Conservation (phyloP, 37 sponge, comb jelly and placozoan genomes). For the Axinella damicornis region DNA sequence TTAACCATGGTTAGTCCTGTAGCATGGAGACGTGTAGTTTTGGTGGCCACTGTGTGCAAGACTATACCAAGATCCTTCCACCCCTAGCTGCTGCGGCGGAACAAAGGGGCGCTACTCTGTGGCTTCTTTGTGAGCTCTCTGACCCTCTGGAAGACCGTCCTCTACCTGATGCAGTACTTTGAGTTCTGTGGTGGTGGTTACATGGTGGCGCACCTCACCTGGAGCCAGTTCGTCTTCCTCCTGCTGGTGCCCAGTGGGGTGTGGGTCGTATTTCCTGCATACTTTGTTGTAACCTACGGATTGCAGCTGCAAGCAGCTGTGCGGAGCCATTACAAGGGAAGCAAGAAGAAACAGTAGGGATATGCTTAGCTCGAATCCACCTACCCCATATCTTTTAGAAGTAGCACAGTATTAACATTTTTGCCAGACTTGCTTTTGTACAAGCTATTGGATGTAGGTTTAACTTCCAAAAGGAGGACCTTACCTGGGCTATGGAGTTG, state of each 20-base stretch:
- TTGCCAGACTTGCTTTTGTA: too few species aligned
- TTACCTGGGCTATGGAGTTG: too few species aligned
- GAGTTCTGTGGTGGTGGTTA: slow-evolving; percentile 49
- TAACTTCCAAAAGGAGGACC: too few species aligned
- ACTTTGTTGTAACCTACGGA: slow-evolving; percentile 19
- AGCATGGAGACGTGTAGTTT: too few species aligned
- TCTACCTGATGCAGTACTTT: slow-evolving; percentile 80
- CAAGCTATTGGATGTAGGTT: too few species aligned
- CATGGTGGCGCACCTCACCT: slow-evolving; percentile 32
- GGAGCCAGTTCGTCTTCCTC: slow-evolving; percentile 26
- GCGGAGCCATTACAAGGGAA: background rate
- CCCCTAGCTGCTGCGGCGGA: slow-evolving; percentile 44
- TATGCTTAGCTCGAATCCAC: too few species aligned
- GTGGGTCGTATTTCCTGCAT: slow-evolving; percentile 71
- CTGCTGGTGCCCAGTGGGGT: slow-evolving; percentile 75
- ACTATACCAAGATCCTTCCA: too few species aligned
- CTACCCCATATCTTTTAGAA: too few species aligned
- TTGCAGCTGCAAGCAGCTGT: background rate
- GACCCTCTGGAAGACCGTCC: slow-evolving; percentile 86
- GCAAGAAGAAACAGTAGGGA: slow-evolving; percentile 6
- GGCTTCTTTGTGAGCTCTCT: slow-evolving; percentile 65
- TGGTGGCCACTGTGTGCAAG: too few species aligned
- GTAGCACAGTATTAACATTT: too few species aligned
- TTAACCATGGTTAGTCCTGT: too few species aligned
- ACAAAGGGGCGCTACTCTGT: slow-evolving; percentile 30